Base-by-base conservation (phyloP, 53 echinoderm and acorn worm species). In the Luidia sarsii region DNA sequence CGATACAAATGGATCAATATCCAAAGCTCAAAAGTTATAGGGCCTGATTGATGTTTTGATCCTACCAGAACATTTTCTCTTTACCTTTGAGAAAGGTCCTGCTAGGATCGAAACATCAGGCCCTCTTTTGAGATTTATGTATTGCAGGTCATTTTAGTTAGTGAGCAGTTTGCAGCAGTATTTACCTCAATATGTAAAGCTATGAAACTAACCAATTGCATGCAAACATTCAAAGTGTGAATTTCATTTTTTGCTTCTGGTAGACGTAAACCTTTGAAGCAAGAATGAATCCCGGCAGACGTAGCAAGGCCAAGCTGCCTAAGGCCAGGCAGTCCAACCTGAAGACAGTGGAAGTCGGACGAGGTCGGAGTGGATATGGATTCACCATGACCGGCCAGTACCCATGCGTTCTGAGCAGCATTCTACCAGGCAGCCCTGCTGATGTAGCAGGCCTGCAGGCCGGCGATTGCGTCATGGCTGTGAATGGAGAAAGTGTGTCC, bases 341-440 rank as follows among this genome's bases (percentile, higher is more conserved):
- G 22, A 99, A 99, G 79, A 94, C 99, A 3, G 99, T 99, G 19
- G 99, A 99, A 73, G 99, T 99, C 29, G 91, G 90, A 34, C 86
- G 94, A 50, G 99, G 91, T 24, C 75, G 77, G 14, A 99, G 89
- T 80, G 99, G 94, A 38, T 94, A 94, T 55, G 99, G 99, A 10
- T 99, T 99, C 59, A 99, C 99, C 10, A 74, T 99, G 45, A 83
- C 91, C 19, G 99, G 99, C 7, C 94, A 99, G 80, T 89, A 89
- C 14, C 99, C 99, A 20, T 99, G 99, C 71, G 67, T 89, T 14
- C 68, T 99, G 38, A 94, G 99, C 38, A 86, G 91, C 32, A 99
- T 99, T 63, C 55, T 99, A 71, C 89, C 89, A 3, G 94, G 89
- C 27, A 99, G 94, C 33, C 99, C 99, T 21, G 91, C 94, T 23